Percentiles rank a stretch among this genome's conserved stretches.
phyloP scores from a whole-genome alignment of 1,140 invertebrate species.

The Nomia melanderi region DNA sequence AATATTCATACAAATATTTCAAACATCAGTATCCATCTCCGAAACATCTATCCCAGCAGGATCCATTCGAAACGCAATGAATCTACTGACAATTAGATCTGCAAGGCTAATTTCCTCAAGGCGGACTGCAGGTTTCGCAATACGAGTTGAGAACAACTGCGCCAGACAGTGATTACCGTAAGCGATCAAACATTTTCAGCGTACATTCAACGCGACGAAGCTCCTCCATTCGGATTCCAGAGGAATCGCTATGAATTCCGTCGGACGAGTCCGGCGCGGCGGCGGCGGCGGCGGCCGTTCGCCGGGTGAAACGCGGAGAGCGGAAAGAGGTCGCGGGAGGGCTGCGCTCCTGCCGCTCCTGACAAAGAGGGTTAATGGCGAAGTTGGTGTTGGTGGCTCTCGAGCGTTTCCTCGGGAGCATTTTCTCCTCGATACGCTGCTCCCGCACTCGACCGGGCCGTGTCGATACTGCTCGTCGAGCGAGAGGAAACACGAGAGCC shows the following conservation, averaged over 20 bases:
- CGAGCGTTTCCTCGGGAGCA: conserved; percentile 10
- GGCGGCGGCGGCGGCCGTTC: too few species aligned
- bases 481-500: background rate
- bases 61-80: too few species aligned
- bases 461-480: conserved; percentile 16
- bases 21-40: too few species aligned
- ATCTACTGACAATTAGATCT: too few species aligned
- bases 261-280: background rate
- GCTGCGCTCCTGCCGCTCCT: background rate
- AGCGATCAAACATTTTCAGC: too few species aligned
- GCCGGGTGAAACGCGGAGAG: background rate
- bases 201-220: too few species aligned
- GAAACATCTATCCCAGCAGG: too few species aligned
- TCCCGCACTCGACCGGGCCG: conserved; percentile 4
- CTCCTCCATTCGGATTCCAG: conserved; percentile 1
- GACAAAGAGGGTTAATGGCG: conserved; percentile 40
- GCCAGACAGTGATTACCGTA: too few species aligned
- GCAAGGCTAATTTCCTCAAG: too few species aligned
- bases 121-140: too few species aligned
- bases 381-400: conserved; percentile 32
- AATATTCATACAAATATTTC: too few species aligned
- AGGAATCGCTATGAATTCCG: conserved; percentile 1
- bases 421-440: conserved; percentile 9
- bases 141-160: too few species aligned
- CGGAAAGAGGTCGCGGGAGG: conserved; percentile 16